Evolutionary conservation across 2,888 invertebrate genomes (phyloP), one percentile per base, ranked within the genome.

Genomic region (Caenorhabditis zanzibari): DNA sequence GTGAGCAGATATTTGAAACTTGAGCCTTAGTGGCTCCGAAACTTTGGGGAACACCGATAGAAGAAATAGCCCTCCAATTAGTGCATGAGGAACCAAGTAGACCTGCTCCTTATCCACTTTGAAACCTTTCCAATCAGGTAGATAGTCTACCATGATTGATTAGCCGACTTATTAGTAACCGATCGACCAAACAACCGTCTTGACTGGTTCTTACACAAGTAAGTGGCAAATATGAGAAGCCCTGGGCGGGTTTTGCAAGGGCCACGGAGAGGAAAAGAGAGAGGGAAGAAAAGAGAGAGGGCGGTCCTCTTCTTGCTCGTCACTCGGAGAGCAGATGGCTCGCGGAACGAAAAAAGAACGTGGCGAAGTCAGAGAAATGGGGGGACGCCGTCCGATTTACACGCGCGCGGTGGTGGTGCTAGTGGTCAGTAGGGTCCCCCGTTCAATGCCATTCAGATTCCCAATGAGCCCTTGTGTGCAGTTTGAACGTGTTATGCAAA

Each of bases 1-100:
- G 61, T 89, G 89, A 19, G 87, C 87, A 14, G 82, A 74, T 1
- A 86, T 59, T 82, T 89, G 87, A 56, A 81, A 66, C 12, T 74
- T 80, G 47, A 64, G 41, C 12, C 82, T 66, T 6, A 81, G 64
- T 4, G 38, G 58, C 12, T 58, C 69, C 9, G 82, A 71, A 6
- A 88, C 56, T 12, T 73, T 61, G 0, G 88, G 88, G 24, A 85
- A 61, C 24, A 85, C 59, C 2, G 88, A 85, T 10, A 74, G 58
- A 24, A 84, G 24, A 63, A 86, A 86, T n/a, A 81, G 81, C 12
- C 72, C 59, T 41, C 77, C 83, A n/a, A 87, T 75, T 5, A 84
- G 26, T 0, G 56, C 77, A 28, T 87, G 87, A 16, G 85, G 85
- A 4, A 83, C n/a, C 74, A 83, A 64, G 28, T 52, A 79, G 0